A percentile compares a stretch with the other conserved stretches of the same genome.
phyloP scores from a whole-genome alignment of 2,113 vertebrate species.

The Chrysemys picta region DNA sequence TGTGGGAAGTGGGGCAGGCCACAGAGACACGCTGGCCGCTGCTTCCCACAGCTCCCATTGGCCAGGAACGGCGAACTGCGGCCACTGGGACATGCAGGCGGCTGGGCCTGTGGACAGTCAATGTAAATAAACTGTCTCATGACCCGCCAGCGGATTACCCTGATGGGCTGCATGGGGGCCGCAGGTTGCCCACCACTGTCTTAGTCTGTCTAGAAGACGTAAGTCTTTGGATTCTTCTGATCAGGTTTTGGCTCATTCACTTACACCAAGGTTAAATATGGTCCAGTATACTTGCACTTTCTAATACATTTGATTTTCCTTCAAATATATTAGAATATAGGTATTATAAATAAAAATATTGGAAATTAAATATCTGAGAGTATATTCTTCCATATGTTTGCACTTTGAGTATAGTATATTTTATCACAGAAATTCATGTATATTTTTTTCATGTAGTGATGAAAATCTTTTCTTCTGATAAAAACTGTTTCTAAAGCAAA shows the following conservation, averaged over 20 bases:
- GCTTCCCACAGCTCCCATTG: too few relatives aligned
- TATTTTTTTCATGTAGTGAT: not conserved
- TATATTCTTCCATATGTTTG: not conserved
- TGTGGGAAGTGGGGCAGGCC: too few relatives aligned
- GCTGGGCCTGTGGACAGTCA: too few relatives aligned
- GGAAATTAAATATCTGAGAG: not conserved
- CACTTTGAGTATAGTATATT: not conserved
- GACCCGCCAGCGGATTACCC: too few relatives aligned
- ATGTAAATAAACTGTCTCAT: too few relatives aligned
- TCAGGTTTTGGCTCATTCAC: not conserved
- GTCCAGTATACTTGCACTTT: not conserved
- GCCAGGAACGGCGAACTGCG: too few relatives aligned
- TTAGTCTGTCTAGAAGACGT: not conserved
- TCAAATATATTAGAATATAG: not conserved
- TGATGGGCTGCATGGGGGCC: too few relatives aligned
- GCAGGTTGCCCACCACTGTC: too few relatives aligned
- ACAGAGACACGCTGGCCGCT: too few relatives aligned
- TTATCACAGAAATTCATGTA: not conserved
- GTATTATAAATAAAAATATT: not conserved
- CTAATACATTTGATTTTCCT: not conserved
- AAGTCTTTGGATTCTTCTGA: not conserved
- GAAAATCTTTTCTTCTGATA: not conserved
- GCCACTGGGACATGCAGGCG: too few relatives aligned
- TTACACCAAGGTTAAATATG: not conserved
- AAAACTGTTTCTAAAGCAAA: conserved; percentile 28